Evolutionary conservation across 2,797 vertebrate species (phyloP), one percentile per base, ranked within the genome.

Genomic region (Notoglanidium macrostoma): DNA sequence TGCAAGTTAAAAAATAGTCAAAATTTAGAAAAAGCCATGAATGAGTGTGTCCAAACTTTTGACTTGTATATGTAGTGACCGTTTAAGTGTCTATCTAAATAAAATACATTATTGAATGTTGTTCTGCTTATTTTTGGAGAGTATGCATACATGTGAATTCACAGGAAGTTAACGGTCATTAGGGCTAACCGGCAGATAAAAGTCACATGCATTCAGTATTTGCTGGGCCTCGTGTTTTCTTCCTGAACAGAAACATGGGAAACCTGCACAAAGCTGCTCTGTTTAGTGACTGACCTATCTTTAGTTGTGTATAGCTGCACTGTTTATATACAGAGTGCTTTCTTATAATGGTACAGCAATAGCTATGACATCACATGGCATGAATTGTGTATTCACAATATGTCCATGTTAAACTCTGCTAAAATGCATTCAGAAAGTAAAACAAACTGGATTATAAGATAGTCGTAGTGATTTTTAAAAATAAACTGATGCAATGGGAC

Each of bases 171-270:
- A 63, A 63, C 29, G 51, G 82, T 82, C 59, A 81, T 85, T 68
- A 68, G 76, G 61, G 81, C 63, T 84, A 83, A 85, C 67, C 49
- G 17, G 85, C 77, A 87, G 77, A 89, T 86, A 87, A 83, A 88
- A 83, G 86, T 89, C 89, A 89, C 88, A 89, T 89, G 85, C 67
- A 29, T 29, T 85, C 4, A 49, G 35, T 80, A 73, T 85, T 68
- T 73, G 68, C 15, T 29, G n/a, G 65, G 44, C 9, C 88, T 87
- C 87, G 86, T 86, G 87, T 82, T 84, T 78, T 81, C 51, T 82
- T 89, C 80, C 85, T 88, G 87, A 83, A 35, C 29, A 84, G 46
- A 54, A 54, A 77, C 21, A 72, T 86, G 68, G 74, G 83, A 88
- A 88, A 80, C 49, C 44, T 88, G 55, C 76, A 82, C 86, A 88